A percentile compares a stretch with the other conserved stretches of the same genome.
Evolutionary conservation across 2,113 vertebrate genomes (phyloP).

Genomic region (Hydrolagus affinis): DNA sequence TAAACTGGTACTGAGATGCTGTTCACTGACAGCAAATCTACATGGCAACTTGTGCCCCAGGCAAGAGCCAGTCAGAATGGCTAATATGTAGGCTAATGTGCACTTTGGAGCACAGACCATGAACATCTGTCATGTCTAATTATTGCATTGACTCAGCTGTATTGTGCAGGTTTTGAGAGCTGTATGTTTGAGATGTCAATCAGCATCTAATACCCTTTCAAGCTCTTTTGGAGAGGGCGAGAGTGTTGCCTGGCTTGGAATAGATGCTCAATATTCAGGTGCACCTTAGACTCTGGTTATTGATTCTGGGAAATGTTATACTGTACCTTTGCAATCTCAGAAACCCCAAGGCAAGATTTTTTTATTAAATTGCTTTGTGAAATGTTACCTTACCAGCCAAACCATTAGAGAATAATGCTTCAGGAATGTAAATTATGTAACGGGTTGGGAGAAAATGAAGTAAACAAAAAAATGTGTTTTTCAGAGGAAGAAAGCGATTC

Average conservation of each 20-base stretch:
- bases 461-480: neutral
- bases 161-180: neutral
- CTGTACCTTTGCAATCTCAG: neutral
- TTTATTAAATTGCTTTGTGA: neutral
- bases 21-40: neutral
- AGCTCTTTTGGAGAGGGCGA: neutral
- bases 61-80: conserved; percentile 15
- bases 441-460: neutral
- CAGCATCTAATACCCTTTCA: neutral
- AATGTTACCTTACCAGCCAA: neutral
- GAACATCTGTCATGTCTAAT: conserved; percentile 16
- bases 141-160: neutral
- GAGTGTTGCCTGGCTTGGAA: neutral
- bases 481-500: neutral
- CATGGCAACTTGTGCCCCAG: neutral
- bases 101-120: neutral
- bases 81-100: conserved; percentile 29
- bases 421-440: neutral
- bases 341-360: neutral
- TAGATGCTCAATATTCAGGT: neutral
- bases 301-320: neutral
- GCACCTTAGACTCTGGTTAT: neutral
- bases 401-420: neutral
- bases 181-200: neutral
- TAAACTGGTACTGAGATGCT: neutral